phyloP scores from a whole-genome alignment of 2,113 vertebrate genomes.

The Hipposideros armiger region DNA sequence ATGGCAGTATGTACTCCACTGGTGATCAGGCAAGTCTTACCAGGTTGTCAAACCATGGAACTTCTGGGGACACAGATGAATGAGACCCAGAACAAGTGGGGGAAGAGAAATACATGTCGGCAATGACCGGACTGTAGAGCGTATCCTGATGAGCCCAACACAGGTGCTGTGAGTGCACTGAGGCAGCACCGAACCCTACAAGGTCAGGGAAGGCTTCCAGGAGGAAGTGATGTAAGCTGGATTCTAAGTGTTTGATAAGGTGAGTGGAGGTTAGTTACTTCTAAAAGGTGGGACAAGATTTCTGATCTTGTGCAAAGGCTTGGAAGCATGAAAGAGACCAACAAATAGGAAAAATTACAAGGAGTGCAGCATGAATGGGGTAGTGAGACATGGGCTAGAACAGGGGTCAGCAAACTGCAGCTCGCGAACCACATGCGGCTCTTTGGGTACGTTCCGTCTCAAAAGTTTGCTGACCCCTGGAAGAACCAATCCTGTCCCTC shows the following conservation, averaged over 20 bases:
- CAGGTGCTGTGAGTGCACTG: not conserved
- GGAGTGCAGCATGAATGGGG: rapidly evolving
- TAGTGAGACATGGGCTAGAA: not conserved
- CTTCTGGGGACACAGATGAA: not conserved
- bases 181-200: not conserved
- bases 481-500: too few species aligned
- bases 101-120: not conserved
- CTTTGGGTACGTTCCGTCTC: too few species aligned
- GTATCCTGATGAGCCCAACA: rapidly evolving
- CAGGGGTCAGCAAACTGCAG: too few species aligned
- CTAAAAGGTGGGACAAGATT: not conserved
- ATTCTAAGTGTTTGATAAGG: not conserved
- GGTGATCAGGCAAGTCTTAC: not conserved
- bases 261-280: not conserved
- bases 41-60: not conserved
- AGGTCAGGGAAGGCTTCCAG: not conserved
- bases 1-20: not conserved
- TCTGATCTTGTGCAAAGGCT: not conserved
- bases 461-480: too few species aligned
- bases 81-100: not conserved
- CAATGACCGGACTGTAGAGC: not conserved
- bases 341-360: not conserved
- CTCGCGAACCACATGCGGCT: too few species aligned
- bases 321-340: not conserved
- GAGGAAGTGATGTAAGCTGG: not conserved